phyloP scores from a whole-genome alignment of 1,140 invertebrate species.

The Zaprionus camerounensis region DNA sequence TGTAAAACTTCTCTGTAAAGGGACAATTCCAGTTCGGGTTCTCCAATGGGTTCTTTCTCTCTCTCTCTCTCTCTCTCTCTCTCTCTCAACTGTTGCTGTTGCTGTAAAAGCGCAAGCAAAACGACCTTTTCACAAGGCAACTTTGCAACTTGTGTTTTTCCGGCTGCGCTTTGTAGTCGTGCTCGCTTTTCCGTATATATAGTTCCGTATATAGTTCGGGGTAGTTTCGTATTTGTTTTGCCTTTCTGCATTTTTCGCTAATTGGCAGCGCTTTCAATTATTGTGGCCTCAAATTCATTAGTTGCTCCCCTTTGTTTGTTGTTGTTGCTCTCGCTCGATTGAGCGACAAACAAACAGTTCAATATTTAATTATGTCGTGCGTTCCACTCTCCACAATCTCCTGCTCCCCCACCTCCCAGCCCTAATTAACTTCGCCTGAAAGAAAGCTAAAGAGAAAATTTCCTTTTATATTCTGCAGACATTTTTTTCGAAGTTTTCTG shows the following conservation, averaged over 20 bases:
- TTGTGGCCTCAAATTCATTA: conserved; percentile 42
- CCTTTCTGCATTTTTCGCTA: conserved; percentile 37
- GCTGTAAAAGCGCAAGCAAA: conserved; percentile 6
- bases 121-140: conserved; percentile 8
- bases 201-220: not conserved
- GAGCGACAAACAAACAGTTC: conserved; percentile 36
- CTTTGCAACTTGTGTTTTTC: conserved; percentile 17
- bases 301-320: not conserved
- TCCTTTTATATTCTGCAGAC: not conserved
- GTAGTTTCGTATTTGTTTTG: conserved; percentile 25
- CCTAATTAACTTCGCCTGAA: conserved; percentile 26
- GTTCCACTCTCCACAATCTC: not conserved
- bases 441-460: conserved; percentile 15
- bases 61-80: not conserved
- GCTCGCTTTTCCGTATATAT: not conserved
- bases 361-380: conserved; percentile 37
- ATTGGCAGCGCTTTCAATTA: conserved; percentile 52
- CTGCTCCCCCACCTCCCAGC: not conserved
- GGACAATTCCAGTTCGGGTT: conserved; percentile 6
- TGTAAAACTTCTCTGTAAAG: conserved; percentile 12
- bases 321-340: conserved; percentile 13
- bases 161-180: conserved; percentile 5
- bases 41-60: not conserved
- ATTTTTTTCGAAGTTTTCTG: not conserved
- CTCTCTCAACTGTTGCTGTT: conserved; percentile 20